These are phyloP conservation scores for Criorhina ranunculi DNA, from an alignment of 2,888 invertebrate genomes.

Conservation along the genomic window DNA sequence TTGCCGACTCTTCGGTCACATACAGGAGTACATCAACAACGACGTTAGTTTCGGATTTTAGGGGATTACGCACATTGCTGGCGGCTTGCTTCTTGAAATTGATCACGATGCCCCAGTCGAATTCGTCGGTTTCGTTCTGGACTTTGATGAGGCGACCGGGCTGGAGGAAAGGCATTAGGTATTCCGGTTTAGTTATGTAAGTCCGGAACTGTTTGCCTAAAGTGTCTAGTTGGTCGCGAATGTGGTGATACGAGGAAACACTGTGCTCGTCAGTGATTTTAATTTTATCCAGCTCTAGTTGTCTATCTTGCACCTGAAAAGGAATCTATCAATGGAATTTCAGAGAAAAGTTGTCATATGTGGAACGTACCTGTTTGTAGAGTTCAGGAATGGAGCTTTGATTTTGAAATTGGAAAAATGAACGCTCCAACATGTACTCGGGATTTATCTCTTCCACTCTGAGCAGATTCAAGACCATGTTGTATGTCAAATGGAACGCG, in stretches of 20 bases:
- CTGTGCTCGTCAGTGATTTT: conserved; percentile 90
- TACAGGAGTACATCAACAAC: conserved; percentile 94
- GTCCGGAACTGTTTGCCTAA: conserved; percentile 90
- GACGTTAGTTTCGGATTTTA: conserved; percentile 85
- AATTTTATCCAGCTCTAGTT: conserved; percentile 88
- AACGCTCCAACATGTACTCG: conserved; percentile 98
- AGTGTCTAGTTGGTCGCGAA: conserved; percentile 91
- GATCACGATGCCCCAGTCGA: conserved; percentile 98
- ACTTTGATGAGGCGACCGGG: conserved; percentile 97
- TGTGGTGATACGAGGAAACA: conserved; percentile 93
- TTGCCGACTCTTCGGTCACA: conserved; percentile 88
- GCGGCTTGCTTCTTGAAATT: conserved; percentile 92
- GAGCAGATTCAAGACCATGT: conserved; percentile 98
- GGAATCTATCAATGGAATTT: background rate
- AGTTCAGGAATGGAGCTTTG: conserved; percentile 96
- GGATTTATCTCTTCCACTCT: conserved; percentile 99
- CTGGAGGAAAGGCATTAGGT: conserved; percentile 96
- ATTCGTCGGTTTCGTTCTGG: conserved; percentile 93
- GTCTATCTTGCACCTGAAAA: conserved; percentile 85
- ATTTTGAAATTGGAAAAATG: conserved; percentile 99
- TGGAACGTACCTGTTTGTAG: conserved; percentile 88
- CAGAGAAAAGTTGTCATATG: conserved; percentile 76
- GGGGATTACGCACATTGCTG: conserved; percentile 84
- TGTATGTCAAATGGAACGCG: conserved; percentile 99
- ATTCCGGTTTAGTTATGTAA: conserved; percentile 93